Base-by-base conservation (phyloP, 2,888 invertebrate species). In the Exephanes ischioxanthus region DNA sequence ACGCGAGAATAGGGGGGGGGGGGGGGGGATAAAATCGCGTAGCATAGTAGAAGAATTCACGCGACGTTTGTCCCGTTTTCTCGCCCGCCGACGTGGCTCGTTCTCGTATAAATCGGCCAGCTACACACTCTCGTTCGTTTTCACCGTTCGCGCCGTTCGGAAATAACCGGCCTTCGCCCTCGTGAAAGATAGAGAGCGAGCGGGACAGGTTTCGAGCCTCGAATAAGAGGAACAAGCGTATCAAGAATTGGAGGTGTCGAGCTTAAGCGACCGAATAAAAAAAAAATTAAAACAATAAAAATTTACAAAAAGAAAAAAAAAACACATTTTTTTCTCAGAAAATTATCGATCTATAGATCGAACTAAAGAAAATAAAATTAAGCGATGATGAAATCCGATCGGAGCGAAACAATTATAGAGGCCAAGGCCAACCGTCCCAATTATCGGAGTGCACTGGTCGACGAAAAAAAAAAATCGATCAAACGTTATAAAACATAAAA, bases 111-210 rank as follows among this genome's bases (percentile, higher is more conserved):
- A 87, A 83, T 87, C 83, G 75, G 79, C 75, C 83, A 78, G 79
- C 68, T 66, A 66, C 72, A 83, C 87, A 84, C 87, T 80, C 84
- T 87, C 87, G 87, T 87, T 85, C 86, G 87, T 89, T 89, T 89
- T 89, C 88, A 88, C 85, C 85, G 87, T 81, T 78, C 67, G 85
- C 81, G 89, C 85, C 78, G 86, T 87, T 89, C 89, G 87, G 88
- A 90, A 90, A 90, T 90, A 90, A 90, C 90, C 90, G 89, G 88
- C 89, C 90, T 90, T 90, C 90, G 89, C 86, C 87, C 89, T 87
- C 88, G 88, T 89, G 76, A 83, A 85, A 86, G 76, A 86, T 84
- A 84, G 79, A 80, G 81, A 82, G 73, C 58, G 80, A 84, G 83
- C 63, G 63, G 55, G 83, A 83, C 51, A 80, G 80, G 58, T 83